Conservation (phyloP, 1,140 invertebrate genomes). For the Phymastichus coffea region DNA sequence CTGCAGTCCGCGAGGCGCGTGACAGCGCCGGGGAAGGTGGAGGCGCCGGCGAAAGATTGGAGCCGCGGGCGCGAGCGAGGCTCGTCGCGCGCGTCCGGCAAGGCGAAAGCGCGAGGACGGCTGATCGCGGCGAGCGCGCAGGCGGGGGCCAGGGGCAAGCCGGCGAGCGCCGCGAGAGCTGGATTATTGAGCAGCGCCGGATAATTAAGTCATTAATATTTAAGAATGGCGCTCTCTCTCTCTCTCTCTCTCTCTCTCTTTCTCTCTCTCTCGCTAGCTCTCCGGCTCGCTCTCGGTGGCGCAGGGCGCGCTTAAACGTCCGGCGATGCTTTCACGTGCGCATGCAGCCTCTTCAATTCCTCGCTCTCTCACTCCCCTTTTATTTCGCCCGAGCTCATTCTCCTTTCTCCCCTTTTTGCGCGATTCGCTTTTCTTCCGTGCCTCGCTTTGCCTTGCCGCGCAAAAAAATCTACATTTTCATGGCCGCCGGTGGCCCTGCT, state of each 20-base stretch:
- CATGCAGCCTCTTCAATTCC: conserved; percentile 37
- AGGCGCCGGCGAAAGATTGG: background rate
- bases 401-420: conserved; percentile 17
- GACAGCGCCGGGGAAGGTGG: background rate
- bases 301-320: no score
- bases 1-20: no score
- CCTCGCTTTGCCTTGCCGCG: background rate
- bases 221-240: conserved; percentile 41
- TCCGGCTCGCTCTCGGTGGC: no score
- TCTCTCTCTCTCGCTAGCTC: no score
- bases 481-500: no score
- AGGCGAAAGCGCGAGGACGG: no score
- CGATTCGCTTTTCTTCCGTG: conserved; percentile 23
- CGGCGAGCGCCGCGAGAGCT: conserved; percentile 34
- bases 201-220: conserved; percentile 54
- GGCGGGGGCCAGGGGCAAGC: no score
- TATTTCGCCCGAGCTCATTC: background rate
- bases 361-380: conserved; percentile 17
- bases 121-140: no score
- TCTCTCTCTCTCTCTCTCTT: background rate
- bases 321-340: background rate
- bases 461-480: background rate
- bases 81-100: background rate
- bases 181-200: conserved; percentile 48
- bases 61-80: background rate